These are phyloP conservation scores for Siniperca scherzeri DNA, from an alignment of 2,797 vertebrate genomes.

Conservation along the genomic window DNA sequence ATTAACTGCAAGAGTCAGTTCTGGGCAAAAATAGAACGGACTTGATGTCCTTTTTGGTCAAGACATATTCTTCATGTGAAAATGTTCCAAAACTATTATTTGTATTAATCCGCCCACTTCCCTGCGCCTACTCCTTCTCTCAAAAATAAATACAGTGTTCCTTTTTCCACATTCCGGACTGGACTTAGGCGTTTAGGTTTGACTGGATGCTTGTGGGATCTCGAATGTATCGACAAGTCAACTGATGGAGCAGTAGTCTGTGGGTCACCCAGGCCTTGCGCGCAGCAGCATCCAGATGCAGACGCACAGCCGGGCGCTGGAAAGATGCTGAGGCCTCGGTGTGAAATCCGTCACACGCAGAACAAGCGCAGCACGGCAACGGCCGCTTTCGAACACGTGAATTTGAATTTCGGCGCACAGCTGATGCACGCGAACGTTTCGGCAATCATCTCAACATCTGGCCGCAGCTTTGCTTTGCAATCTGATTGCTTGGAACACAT, in stretches of 20 bases:
- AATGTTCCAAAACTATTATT: slow-evolving; percentile 41
- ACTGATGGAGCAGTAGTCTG: slow-evolving; percentile 10
- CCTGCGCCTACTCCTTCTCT: neutral
- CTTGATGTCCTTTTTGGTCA: slow-evolving; percentile 3
- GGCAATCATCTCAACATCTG: neutral
- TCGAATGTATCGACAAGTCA: neutral
- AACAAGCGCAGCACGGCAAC: neutral
- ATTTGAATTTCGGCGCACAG: neutral
- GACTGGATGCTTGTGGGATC: neutral
- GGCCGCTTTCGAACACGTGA: neutral
- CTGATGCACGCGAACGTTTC: neutral
- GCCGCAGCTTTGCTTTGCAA: neutral
- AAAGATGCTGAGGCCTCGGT: slow-evolving; percentile 47
- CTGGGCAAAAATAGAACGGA: slow-evolving; percentile 17
- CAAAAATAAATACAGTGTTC: slow-evolving; percentile 18
- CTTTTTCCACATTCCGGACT: slow-evolving; percentile 14
- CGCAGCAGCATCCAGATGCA: slow-evolving; percentile 3
- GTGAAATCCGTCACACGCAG: slow-evolving; percentile 30
- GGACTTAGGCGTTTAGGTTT: neutral
- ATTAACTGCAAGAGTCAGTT: slow-evolving; percentile 26
- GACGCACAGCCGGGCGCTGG: neutral
- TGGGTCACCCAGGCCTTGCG: neutral
- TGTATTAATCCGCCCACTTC: slow-evolving; percentile 32
- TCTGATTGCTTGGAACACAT: neutral
- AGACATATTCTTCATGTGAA: slow-evolving; percentile 20